Conservation (phyloP, 2,797 vertebrate genomes). For the Epinephelus coioides region DNA sequence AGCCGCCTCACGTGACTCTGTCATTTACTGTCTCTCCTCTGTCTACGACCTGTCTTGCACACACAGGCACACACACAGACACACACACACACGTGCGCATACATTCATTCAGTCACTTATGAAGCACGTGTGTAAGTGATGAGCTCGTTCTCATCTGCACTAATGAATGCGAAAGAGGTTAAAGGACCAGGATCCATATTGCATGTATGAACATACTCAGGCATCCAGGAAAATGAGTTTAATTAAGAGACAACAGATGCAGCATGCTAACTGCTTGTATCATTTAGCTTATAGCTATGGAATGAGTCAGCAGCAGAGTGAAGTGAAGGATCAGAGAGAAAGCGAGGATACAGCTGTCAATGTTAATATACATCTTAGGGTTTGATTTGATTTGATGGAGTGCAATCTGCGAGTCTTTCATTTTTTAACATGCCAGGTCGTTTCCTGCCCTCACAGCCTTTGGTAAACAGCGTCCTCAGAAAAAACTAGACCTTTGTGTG, state of each 20-base stretch:
- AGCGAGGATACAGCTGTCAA: constrained; percentile 75
- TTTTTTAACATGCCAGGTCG: constrained; percentile 67
- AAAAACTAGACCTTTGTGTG: constrained; percentile 61
- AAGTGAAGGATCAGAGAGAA: constrained; percentile 74
- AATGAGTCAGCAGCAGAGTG: constrained; percentile 77
- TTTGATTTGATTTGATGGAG: constrained; percentile 77
- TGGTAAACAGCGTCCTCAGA: constrained; percentile 72
- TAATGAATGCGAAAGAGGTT: constrained; percentile 76
- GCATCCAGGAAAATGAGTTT: constrained; percentile 72
- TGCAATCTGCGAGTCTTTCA: constrained; percentile 71
- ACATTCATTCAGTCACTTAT: constrained; percentile 52
- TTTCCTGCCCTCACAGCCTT: constrained; percentile 67
- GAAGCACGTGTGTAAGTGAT: constrained; percentile 53
- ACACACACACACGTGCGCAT: constrained; percentile 11
- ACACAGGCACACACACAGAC: constrained; percentile 32
- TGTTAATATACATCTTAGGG: constrained; percentile 63
- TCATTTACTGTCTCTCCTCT: constrained; percentile 86
- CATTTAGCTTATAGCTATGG: constrained; percentile 73
- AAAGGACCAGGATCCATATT: constrained; percentile 69
- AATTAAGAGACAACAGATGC: constrained; percentile 81
- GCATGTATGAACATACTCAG: constrained; percentile 66
- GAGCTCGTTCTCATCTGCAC: constrained; percentile 54
- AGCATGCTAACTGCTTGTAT: constrained; percentile 74
- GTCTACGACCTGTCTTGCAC: constrained; percentile 79
- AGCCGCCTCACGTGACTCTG: constrained; percentile 84